Conservation (phyloP, 2,113 vertebrate species). For the Catagonus wagneri region DNA sequence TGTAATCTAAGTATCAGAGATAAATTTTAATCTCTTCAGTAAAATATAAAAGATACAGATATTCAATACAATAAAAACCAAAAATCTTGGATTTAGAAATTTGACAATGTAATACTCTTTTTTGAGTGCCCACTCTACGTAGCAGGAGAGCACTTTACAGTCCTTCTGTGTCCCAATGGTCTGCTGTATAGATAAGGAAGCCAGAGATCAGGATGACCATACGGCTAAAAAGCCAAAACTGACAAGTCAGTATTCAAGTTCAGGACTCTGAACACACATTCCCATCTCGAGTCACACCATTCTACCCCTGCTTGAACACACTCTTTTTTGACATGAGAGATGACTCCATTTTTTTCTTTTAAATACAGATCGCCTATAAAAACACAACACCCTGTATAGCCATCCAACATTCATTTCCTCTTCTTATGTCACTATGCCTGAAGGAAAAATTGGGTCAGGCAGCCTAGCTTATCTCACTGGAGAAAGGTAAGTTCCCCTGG, state of each 20-base stretch:
- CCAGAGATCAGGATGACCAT: neutral
- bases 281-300: neutral
- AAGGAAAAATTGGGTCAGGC: neutral
- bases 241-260: neutral
- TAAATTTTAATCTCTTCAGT: neutral
- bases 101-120: neutral
- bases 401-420: neutral
- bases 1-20: neutral
- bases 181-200: neutral
- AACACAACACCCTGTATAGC: neutral
- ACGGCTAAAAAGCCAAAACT: neutral
- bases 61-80: neutral
- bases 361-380: neutral
- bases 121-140: neutral
- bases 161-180: neutral
- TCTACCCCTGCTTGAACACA: neutral
- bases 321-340: neutral
- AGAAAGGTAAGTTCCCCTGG: neutral
- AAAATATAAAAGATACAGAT: neutral
- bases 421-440: neutral
- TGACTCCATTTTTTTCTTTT: neutral
- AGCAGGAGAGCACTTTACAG: neutral
- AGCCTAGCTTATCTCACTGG: neutral
- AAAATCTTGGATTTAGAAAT: neutral
- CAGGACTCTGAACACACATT: neutral